A percentile compares a stretch with the other conserved stretches of the same genome.
phyloP scores from a whole-genome alignment of 2,888 invertebrate species.

The Apamea crenata region DNA sequence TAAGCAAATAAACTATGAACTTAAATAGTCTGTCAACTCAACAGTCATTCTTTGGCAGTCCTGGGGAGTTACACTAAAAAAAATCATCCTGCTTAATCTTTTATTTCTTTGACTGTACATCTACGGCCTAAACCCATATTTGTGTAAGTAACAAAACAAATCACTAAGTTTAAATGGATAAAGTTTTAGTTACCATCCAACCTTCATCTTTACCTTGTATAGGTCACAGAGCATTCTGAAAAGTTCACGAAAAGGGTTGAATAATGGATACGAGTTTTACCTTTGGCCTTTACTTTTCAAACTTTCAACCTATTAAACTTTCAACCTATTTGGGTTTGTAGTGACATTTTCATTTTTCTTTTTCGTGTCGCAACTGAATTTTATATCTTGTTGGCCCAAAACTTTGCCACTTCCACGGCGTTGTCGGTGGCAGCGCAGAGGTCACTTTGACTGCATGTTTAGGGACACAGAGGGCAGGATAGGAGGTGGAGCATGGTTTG shows the following conservation, averaged over 20 bases:
- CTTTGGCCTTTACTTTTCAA: background rate
- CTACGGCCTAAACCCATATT: too few species aligned
- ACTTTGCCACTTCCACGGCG: too few species aligned
- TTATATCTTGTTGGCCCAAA: too few species aligned
- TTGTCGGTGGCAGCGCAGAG: too few species aligned
- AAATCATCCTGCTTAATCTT: too few species aligned
- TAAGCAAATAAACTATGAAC: too few species aligned
- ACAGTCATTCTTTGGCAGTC: background rate
- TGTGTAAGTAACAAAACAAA: constrained; percentile 17
- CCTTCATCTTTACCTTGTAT: background rate
- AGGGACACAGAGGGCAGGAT: too few species aligned
- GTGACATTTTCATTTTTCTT: constrained; percentile 3
- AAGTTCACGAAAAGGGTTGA: constrained; percentile 14
- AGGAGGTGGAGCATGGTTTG: too few species aligned
- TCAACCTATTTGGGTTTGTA: background rate
- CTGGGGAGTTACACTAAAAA: too few species aligned
- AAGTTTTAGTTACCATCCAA: constrained; percentile 11
- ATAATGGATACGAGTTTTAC: background rate
- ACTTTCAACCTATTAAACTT: constrained; percentile 8
- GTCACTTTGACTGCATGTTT: too few species aligned
- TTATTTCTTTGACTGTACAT: background rate
- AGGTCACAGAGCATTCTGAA: constrained; percentile 12
- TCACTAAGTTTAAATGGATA: constrained; percentile 10
- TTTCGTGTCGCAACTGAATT: too few species aligned
- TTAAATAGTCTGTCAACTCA: background rate